Conservation (phyloP, 1,140 invertebrate genomes). For the Cherax quadricarinatus region DNA sequence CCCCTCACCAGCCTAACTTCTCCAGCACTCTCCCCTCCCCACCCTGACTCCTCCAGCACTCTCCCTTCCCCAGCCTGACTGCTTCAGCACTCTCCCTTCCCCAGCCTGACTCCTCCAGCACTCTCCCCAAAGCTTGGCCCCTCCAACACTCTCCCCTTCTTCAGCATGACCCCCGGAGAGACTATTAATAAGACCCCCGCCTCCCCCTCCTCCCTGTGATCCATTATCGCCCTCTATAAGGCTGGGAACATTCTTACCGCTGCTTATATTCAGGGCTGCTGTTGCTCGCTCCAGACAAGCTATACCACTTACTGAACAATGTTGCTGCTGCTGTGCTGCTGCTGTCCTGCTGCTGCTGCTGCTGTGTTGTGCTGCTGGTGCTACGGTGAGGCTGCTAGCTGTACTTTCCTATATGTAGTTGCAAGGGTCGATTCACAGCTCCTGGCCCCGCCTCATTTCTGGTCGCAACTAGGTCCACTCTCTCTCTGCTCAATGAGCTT, state of each 20-base stretch:
- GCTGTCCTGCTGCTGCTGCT: not conserved
- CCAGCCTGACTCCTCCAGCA: not conserved
- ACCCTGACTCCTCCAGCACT: no score
- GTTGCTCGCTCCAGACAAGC: not conserved
- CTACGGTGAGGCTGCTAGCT: no score
- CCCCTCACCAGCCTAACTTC: not conserved
- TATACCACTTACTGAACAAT: conserved; percentile 7
- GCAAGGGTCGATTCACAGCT: no score
- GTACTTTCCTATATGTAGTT: no score
- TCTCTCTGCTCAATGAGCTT: no score
- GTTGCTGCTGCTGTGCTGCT: not conserved
- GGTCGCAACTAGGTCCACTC: no score
- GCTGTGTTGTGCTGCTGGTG: no score
- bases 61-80: not conserved
- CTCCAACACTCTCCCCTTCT: not conserved
- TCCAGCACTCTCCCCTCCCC: not conserved
- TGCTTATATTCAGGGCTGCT: not conserved
- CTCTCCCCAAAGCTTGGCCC: not conserved
- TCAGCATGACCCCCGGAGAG: not conserved
- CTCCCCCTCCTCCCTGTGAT: not conserved
- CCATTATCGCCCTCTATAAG: not conserved
- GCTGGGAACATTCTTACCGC: not conserved
- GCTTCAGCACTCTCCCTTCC: not conserved
- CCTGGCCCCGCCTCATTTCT: no score
- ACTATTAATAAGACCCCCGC: not conserved